Percentiles rank a stretch among this genome's conserved stretches.
phyloP scores from a whole-genome alignment of 2,113 vertebrate species.

The Trogon surrucura region DNA sequence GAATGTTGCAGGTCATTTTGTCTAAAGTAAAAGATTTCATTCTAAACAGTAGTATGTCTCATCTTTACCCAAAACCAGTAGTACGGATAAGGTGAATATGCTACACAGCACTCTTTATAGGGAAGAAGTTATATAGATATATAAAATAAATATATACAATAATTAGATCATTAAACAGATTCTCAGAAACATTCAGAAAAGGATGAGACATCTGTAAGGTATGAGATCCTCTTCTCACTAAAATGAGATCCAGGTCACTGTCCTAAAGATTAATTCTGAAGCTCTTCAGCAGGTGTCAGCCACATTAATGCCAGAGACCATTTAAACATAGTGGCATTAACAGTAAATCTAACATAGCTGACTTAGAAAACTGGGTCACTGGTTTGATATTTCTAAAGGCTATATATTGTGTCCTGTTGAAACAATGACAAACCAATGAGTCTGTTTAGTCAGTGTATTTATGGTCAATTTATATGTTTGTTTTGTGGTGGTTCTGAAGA shows the following conservation, averaged over 20 bases:
- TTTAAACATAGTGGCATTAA: slow-evolving; percentile 17
- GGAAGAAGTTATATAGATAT: background rate
- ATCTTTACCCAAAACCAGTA: background rate
- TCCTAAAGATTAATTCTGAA: slow-evolving; percentile 37
- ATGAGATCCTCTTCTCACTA: background rate
- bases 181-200: background rate
- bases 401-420: background rate
- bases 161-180: background rate
- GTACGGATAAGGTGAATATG: background rate
- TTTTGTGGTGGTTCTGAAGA: background rate
- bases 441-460: background rate
- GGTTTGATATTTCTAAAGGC: background rate
- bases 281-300: slow-evolving; percentile 31
- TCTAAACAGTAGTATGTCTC: background rate
- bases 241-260: slow-evolving; percentile 14
- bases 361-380: slow-evolving; percentile 35
- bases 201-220: background rate
- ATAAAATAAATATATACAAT: background rate
- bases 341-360: slow-evolving; percentile 56
- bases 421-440: background rate
- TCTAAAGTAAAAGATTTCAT: background rate
- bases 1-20: background rate
- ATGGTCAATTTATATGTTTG: background rate
- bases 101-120: background rate
- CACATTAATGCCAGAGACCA: slow-evolving; percentile 24